These are phyloP conservation scores for Cetoscarus ocellatus DNA, from an alignment of 2,797 vertebrate species.

Conservation along the genomic window DNA sequence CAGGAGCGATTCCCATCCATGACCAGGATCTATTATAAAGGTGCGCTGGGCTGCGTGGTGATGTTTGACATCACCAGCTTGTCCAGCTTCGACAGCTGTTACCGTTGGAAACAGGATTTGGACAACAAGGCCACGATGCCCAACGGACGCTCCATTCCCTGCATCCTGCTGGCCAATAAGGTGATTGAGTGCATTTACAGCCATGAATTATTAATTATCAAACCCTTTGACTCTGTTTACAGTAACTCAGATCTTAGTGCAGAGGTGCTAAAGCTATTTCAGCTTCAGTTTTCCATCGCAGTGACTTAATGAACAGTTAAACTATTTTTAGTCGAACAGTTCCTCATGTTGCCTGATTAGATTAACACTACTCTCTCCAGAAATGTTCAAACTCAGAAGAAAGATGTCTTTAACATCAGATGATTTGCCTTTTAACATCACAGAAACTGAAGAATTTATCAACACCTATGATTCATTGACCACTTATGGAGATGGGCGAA, in stretches of 20 bases:
- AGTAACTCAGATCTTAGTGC: neutral
- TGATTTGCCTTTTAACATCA: too few relatives aligned
- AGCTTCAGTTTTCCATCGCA: too few relatives aligned
- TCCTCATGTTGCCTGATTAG: too few relatives aligned
- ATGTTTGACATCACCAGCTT: conserved; percentile 89
- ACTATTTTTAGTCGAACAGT: too few relatives aligned
- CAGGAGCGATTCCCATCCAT: conserved; percentile 93
- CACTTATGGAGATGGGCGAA: too few relatives aligned
- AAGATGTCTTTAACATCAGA: too few relatives aligned
- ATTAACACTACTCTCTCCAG: too few relatives aligned
- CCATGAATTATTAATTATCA: conserved; percentile 5
- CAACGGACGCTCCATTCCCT: conserved; percentile 83
- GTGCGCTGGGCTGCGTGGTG: conserved; percentile 86
- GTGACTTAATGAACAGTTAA: too few relatives aligned
- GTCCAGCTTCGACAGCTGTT: conserved; percentile 87
- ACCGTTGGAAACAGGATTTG: conserved; percentile 90
- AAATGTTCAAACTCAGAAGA: too few relatives aligned
- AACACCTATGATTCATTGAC: too few relatives aligned
- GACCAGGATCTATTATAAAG: conserved; percentile 90
- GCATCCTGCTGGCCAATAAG: conserved; percentile 92
- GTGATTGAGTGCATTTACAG: conserved; percentile 59
- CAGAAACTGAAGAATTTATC: too few relatives aligned
- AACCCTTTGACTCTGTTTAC: neutral
- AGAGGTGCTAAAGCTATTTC: too few relatives aligned
- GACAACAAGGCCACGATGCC: conserved; percentile 87